Conservation (phyloP, 2,113 vertebrate species). For the Phalacrocorax carbo region DNA sequence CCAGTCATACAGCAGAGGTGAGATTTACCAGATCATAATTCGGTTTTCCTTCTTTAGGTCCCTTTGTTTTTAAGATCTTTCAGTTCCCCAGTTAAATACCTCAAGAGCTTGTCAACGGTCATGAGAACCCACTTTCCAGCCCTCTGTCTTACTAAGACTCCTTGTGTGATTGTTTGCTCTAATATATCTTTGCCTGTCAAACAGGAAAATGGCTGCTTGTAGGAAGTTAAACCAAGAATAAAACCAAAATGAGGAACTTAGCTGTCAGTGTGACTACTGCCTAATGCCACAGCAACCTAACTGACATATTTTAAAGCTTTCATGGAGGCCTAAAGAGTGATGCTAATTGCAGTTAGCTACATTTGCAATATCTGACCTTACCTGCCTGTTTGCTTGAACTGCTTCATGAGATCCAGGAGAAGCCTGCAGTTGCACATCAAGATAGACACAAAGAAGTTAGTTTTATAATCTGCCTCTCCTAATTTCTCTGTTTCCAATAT, state of each 20-base stretch:
- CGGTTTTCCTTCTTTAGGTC: background rate
- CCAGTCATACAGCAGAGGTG: background rate
- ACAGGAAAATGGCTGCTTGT: background rate
- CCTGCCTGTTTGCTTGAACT: background rate
- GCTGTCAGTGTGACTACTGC: background rate
- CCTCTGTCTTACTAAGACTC: background rate
- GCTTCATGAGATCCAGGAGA: background rate
- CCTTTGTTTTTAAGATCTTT: background rate
- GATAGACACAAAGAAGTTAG: background rate
- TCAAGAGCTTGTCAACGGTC: background rate
- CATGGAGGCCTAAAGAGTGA: background rate
- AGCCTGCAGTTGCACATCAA: background rate
- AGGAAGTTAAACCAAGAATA: background rate
- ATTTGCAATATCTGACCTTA: background rate
- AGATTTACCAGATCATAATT: background rate
- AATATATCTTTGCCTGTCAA: background rate
- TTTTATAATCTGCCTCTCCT: background rate
- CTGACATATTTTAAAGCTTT: background rate
- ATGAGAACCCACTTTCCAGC: rapidly evolving
- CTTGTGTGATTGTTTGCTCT: background rate
- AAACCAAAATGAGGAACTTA: background rate
- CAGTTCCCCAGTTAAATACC: background rate
- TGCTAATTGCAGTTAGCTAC: background rate
- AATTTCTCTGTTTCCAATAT: background rate
- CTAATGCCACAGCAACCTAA: background rate